Percentiles rank a stretch among this genome's conserved stretches.
phyloP scores from a whole-genome alignment of 2,113 vertebrate species.

The Turdus rufiventris region DNA sequence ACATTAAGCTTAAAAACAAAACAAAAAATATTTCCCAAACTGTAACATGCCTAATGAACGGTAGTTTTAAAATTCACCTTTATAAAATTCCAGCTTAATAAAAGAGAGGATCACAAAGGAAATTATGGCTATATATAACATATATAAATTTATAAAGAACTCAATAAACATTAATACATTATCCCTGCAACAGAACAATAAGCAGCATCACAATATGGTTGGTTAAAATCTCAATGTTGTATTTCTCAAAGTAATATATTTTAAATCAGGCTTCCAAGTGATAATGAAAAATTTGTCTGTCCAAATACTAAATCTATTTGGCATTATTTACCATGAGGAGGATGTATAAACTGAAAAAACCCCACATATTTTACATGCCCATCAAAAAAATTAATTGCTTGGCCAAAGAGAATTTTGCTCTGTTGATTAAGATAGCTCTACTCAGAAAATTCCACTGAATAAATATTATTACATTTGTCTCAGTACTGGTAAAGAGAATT shows the following conservation, averaged over 20 bases:
- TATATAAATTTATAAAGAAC: constrained; percentile 19
- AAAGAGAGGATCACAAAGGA: constrained; percentile 44
- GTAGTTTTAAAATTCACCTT: constrained; percentile 25
- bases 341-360: neutral
- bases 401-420: constrained; percentile 25
- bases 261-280: constrained; percentile 43
- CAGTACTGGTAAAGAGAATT: constrained; percentile 28
- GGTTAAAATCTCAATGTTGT: constrained; percentile 52
- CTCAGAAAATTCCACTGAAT: constrained; percentile 67
- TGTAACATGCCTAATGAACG: constrained; percentile 44
- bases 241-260: constrained; percentile 68
- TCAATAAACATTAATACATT: constrained; percentile 42
- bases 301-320: constrained; percentile 49
- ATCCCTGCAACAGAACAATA: constrained; percentile 51
- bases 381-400: constrained; percentile 58
- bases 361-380: constrained; percentile 30
- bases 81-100: constrained; percentile 55
- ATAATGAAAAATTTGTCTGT: constrained; percentile 48
- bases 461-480: constrained; percentile 42
- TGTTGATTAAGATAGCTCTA: constrained; percentile 66
- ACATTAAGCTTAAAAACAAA: constrained; percentile 9
- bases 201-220: constrained; percentile 43
- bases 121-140: neutral
- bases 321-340: constrained; percentile 31
- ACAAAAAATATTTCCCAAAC: constrained; percentile 21